A percentile compares a stretch with the other conserved stretches of the same genome.
phyloP scores from a whole-genome alignment of 1,140 invertebrate genomes.

The Grapholita molesta region DNA sequence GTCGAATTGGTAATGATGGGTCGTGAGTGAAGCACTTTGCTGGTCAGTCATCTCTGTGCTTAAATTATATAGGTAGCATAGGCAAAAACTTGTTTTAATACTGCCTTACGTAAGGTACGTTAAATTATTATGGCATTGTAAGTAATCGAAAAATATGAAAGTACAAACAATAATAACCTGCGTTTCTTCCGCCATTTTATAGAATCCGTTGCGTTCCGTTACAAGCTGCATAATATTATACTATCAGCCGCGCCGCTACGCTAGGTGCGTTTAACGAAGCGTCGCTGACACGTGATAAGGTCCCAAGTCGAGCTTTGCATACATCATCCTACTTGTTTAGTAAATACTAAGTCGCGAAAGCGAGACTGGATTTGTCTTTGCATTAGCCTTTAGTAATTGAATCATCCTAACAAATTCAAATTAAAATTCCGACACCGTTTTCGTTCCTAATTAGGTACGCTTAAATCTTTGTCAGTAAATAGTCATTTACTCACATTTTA shows the following conservation, averaged over 20 bases:
- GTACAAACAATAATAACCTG: not conserved
- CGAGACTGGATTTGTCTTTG: not conserved
- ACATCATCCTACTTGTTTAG: not conserved
- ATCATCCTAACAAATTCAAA: not conserved
- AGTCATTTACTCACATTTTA: not conserved
- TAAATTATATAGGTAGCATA: not conserved
- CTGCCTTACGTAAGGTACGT: not conserved
- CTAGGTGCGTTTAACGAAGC: slow-evolving; percentile 3
- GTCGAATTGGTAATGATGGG: not conserved
- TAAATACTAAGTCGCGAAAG: slow-evolving; percentile 13
- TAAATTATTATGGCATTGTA: not conserved
- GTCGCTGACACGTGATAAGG: not conserved
- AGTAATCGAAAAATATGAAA: not conserved
- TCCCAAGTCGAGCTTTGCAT: not conserved
- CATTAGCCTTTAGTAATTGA: not conserved
- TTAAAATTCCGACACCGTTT: not conserved
- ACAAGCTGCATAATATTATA: not conserved
- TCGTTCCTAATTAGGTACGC: not conserved
- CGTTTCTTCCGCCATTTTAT: not conserved
- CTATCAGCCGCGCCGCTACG: not conserved
- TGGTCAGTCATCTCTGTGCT: not conserved
- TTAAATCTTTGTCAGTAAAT: not conserved
- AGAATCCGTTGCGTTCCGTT: not conserved
- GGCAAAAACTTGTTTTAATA: not conserved
- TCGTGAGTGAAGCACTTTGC: not conserved